phyloP scores from a whole-genome alignment of 2,888 invertebrate genomes.

The Anorthoa munda region DNA sequence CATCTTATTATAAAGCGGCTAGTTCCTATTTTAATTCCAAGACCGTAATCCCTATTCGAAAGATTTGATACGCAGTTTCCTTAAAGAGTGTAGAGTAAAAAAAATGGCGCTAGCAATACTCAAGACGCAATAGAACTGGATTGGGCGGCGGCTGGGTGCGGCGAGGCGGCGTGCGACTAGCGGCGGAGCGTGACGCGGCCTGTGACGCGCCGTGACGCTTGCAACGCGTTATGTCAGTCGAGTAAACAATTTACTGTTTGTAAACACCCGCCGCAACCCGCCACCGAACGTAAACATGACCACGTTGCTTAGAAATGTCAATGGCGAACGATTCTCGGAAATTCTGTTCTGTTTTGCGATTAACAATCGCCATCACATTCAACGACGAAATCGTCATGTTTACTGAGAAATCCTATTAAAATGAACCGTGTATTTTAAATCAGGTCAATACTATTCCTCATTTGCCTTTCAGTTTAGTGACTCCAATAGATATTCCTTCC shows the following conservation, averaged over 20 bases:
- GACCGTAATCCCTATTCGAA: background rate
- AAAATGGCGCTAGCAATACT: conserved; percentile 58
- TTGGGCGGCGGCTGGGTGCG: conserved; percentile 77
- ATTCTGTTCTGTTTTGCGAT: conserved; percentile 68
- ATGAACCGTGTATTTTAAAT: conserved; percentile 24
- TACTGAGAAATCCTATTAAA: conserved; percentile 47
- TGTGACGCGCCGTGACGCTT: conserved; percentile 75
- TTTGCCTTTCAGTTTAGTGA: background rate
- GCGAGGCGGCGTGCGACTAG: conserved; percentile 68
- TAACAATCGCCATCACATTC: conserved; percentile 60
- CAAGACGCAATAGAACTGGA: conserved; percentile 82
- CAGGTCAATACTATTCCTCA: background rate
- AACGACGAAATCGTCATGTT: conserved; percentile 41
- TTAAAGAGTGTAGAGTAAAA: conserved; percentile 15
- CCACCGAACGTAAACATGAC: conserved; percentile 84
- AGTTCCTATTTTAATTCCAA: conserved; percentile 4
- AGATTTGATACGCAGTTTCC: conserved; percentile 25
- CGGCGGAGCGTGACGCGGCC: conserved; percentile 73
- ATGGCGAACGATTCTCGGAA: conserved; percentile 78
- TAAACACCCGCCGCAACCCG: conserved; percentile 81
- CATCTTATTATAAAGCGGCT: background rate
- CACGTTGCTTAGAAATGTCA: conserved; percentile 84
- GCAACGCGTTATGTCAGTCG: conserved; percentile 80
- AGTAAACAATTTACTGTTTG: conserved; percentile 89
- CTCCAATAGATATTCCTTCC: conserved; percentile 13